Evolutionary conservation across 2,888 invertebrate species (phyloP).

Genomic region (Kryphioiulus occultus): DNA sequence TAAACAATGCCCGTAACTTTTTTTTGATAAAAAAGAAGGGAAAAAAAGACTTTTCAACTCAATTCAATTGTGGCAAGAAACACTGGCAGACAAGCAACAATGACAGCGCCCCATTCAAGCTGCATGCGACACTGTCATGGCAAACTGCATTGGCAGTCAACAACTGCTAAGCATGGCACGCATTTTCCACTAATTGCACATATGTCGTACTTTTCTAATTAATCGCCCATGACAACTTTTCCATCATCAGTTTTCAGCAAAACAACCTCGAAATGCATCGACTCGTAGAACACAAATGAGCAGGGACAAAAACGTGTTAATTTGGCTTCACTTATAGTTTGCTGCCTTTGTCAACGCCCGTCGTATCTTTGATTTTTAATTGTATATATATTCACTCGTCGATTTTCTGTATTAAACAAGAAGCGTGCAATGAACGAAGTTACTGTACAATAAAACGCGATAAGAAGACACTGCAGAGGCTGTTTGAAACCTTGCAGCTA

Average conservation of each 20-base stretch:
- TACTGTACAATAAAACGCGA: no score
- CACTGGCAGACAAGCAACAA: conserved; percentile 32
- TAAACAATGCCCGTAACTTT: conserved; percentile 20
- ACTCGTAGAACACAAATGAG: conserved; percentile 24
- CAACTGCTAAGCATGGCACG: not conserved
- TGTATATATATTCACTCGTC: not conserved
- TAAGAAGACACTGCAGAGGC: no score
- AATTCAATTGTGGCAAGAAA: conserved; percentile 35
- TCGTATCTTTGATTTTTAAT: conserved; percentile 17
- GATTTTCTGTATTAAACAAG: not conserved
- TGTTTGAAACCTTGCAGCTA: no score
- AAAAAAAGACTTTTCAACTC: conserved; percentile 38
- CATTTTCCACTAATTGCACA: not conserved
- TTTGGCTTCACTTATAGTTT: conserved; percentile 10
- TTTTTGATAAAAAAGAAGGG: not conserved
- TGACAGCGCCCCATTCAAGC: conserved; percentile 20
- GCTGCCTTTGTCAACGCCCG: not conserved
- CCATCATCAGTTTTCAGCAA: conserved; percentile 43
- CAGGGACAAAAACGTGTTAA: conserved; percentile 32
- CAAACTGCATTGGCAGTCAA: not conserved
- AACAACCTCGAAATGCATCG: not conserved
- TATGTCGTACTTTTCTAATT: conserved; percentile 40
- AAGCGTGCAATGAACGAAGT: no score
- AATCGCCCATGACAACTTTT: conserved; percentile 43
- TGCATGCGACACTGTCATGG: conserved; percentile 33